Evolutionary conservation across 30 jellyfish, hydroid and myxozoan species (phyloP), one percentile per base, ranked within the genome.

Genomic region (Aurelia coerulea): DNA sequence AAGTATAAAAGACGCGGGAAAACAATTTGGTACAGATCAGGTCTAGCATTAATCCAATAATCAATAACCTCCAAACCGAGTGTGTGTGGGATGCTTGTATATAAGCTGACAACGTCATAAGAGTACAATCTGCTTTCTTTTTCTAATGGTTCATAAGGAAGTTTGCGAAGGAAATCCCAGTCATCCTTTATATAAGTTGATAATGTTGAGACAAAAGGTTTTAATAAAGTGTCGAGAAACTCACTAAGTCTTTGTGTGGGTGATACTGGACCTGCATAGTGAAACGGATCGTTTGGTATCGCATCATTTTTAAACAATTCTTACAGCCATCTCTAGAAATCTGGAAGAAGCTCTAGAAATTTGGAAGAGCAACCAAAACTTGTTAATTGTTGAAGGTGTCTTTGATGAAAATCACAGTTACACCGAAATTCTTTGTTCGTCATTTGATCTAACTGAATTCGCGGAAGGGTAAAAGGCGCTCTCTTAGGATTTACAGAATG

Each of bases 81-180:
- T 9, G 29, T 19, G 77, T 76, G 87, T 9, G 87, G 87, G 6
- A 76, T 76, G 62, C 76, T 76, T 49, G 74, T 74, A n/a, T 74
- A 74, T 13, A 74, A 37, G 16, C 85, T 74, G n/a, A 51, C 39
- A 51, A 52, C 64, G 53, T 74, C 74, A 18, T 74, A 74, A 11
- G 81, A 71, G 35, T 71, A 59, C 6, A 59, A 19, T 59, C 32
- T 59, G 68, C 68, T 14, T 59, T 16, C 31, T 14, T 14, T 59
- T 59, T 59, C 68, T 16, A 59, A 31, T 8, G 50, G 50, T 66
- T 66, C 46, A 14, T 66, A 14, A 18, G 77, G 56, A 14, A 66
- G 10, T 66, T 66, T 66, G 5, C 77, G 4, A 51, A 66, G 35
- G 33, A 66, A 66, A 34, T 66, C 51, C 77, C 77, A 66, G 77